Evolutionary conservation across 2,113 vertebrate species (phyloP).

Genomic region (Ictidomys tridecemlineatus): DNA sequence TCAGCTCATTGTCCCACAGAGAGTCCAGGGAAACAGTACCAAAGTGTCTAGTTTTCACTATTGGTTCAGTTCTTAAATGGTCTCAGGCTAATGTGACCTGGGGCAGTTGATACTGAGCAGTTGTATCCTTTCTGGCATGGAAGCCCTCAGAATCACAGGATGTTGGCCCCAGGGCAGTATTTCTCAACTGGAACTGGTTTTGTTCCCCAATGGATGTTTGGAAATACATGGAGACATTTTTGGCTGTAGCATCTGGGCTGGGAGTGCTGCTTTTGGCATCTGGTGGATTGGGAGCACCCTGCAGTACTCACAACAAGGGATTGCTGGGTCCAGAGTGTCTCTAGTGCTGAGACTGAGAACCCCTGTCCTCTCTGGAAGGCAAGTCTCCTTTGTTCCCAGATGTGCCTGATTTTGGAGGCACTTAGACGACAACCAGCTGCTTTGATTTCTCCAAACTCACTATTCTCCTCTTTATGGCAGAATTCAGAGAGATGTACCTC

Average conservation of each 20-base stretch:
- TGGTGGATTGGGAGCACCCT: not conserved
- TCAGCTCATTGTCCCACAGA: not conserved
- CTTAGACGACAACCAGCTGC: not conserved
- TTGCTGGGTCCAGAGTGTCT: not conserved
- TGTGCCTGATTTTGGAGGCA: not conserved
- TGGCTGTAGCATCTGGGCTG: not conserved
- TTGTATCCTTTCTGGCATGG: not conserved
- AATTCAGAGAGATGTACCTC: not conserved
- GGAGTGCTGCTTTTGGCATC: not conserved
- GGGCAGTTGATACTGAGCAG: not conserved
- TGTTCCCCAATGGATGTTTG: not conserved
- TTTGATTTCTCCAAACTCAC: not conserved
- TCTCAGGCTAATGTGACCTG: not conserved
- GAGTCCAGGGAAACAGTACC: not conserved
- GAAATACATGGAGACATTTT: not conserved
- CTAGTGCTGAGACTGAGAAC: not conserved
- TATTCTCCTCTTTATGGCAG: not conserved
- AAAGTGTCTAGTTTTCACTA: constrained; percentile 10
- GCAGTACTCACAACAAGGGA: not conserved
- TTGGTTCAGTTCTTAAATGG: not conserved
- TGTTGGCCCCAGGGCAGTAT: not conserved
- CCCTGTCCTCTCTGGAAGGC: not conserved
- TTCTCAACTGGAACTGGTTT: not conserved
- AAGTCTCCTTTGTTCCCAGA: not conserved
- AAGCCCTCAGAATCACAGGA: not conserved